A percentile compares a stretch with the other conserved stretches of the same genome.
phyloP scores from a whole-genome alignment of 2,888 invertebrate genomes.

The Drosophila mimica region DNA sequence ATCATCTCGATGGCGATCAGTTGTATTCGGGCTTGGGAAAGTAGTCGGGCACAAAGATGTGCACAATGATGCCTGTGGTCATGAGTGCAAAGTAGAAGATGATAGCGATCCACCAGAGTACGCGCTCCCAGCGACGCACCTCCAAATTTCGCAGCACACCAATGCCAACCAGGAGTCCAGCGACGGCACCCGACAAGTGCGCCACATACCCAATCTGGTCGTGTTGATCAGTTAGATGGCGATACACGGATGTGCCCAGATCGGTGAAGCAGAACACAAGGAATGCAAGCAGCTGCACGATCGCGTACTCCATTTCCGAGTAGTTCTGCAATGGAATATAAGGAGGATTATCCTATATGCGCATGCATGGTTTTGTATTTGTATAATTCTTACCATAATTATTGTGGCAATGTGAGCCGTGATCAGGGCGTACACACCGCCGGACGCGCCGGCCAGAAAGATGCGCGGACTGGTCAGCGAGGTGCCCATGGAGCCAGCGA shows the following conservation, averaged over 20 bases:
- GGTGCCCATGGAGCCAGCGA: slow-evolving; percentile 93
- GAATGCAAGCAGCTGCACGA: slow-evolving; percentile 93
- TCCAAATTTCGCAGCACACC: slow-evolving; percentile 93
- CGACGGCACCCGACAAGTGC: slow-evolving; percentile 95
- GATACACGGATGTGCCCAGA: slow-evolving; percentile 95
- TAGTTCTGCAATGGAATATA: slow-evolving; percentile 90
- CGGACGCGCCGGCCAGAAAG: slow-evolving; percentile 96
- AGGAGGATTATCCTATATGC: background rate
- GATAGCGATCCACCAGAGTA: slow-evolving; percentile 93
- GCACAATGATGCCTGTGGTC: slow-evolving; percentile 90
- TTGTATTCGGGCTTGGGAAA: slow-evolving; percentile 85
- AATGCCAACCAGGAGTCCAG: slow-evolving; percentile 93
- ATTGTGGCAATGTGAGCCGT: slow-evolving; percentile 97
- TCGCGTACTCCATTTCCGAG: slow-evolving; percentile 97
- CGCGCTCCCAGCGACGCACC: slow-evolving; percentile 92
- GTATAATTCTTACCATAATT: slow-evolving; percentile 87
- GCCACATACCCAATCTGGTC: slow-evolving; percentile 97
- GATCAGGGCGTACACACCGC: slow-evolving; percentile 97
- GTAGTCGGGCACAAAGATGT: slow-evolving; percentile 88
- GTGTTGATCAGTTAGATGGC: slow-evolving; percentile 89
- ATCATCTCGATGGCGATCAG: slow-evolving; percentile 35
- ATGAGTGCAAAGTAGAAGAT: slow-evolving; percentile 89
- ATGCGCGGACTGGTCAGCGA: slow-evolving; percentile 92
- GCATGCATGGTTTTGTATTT: background rate
- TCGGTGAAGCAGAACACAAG: slow-evolving; percentile 92